Evolutionary conservation across 2,113 vertebrate species (phyloP), one percentile per base, ranked within the genome.

Genomic region (Paratilapia polleni): DNA sequence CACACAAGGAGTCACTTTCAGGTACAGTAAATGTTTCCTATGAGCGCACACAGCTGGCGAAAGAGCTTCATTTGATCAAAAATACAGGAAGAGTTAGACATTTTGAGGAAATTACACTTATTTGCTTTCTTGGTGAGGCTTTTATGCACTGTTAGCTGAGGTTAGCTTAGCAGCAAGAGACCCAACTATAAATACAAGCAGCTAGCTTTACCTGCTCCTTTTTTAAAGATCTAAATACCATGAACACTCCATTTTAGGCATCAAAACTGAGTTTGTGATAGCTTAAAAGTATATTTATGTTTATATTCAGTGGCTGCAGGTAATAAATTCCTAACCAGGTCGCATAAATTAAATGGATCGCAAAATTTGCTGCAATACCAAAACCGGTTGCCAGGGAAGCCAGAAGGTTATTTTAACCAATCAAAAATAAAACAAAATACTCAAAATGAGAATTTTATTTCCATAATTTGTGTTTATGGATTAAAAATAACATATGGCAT

Each of bases 11-110:
- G 86, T 61, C 36, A 83, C 60, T 57, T 84, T 83, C 58, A 66
- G 70, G 81, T 90, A 81, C 77, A 89, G 87, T 83, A 85, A 80
- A 86, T 24, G 54, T 70, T 80, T 49, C 68, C 43, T 70, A 8
- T 7, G 54, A 74, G 75, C 54, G 54, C n/a, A 57, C 14, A 2
- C 41, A 15, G 54, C 6, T 0, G 22, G 24, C 34, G 52, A 66
- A 24, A 4, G 26, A 82, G 77, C 77, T 80, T 70, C 12, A 36
- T 61, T 47, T 2, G 17, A 80, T 62, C 77, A 58, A 15, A 59
- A 26, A 12, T n/a, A 61, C 20, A 84, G 4, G n/a, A 78, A 82
- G 13, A 78, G 59, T 17, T 38, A 14, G 56, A 73, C 64, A 26
- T 82, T 81, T 68, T 62, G 41, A 64, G 34, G 17, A 75, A 73